Base-by-base conservation (phyloP, 2,113 vertebrate genomes). In the Nanorana parkeri region DNA sequence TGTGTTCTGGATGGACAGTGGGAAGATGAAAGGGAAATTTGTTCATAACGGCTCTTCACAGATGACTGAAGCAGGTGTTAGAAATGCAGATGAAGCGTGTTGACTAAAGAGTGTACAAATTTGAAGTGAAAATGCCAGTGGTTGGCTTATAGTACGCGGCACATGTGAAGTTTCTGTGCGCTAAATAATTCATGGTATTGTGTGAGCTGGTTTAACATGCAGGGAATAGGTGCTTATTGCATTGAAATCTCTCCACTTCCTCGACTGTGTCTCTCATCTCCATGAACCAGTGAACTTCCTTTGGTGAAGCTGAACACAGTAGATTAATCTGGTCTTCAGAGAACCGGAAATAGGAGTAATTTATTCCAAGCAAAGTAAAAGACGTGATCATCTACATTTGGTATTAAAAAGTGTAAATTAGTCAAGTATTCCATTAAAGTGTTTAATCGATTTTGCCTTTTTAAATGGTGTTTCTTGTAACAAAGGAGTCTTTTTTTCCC, bases 101-200 rank as follows among this genome's bases (percentile, higher is more conserved):
- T 97, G 97, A 98, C 96, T 96, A 98, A 98, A 98, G 97, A 94
- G 95, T 93, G 89, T 94, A 97, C 95, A 99, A 97, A 98, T 98
- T 95, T 95, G 94, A 97, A 98, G 95, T 99, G 96, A 99, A 98
- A 96, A 96, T 91, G 91, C 95, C 93, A 92, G 89, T 94, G 94
- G 95, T 95, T 92, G 93, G 87, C 94, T 92, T 90, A 87, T 92
- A 91, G 92, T 90, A 86, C 94, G 92, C 87, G 93, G 93, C 92
- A 94, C 94, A 88, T 91, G 91, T 87, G 91, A 94, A 94, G 92
- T 96, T 96, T 93, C 91, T 88, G 90, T 87, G 88, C 87, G 84
- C 91, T 97, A 90, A 96, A 97, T 98, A 96, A 98, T 97, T 98
- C 90, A 98, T 96, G 87, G 91, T 89, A 92, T 95, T 96, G 94